A percentile compares a stretch with the other conserved stretches of the same genome.
phyloP scores from a whole-genome alignment of 2,113 vertebrate genomes.

The human (Homo sapiens) region DNA sequence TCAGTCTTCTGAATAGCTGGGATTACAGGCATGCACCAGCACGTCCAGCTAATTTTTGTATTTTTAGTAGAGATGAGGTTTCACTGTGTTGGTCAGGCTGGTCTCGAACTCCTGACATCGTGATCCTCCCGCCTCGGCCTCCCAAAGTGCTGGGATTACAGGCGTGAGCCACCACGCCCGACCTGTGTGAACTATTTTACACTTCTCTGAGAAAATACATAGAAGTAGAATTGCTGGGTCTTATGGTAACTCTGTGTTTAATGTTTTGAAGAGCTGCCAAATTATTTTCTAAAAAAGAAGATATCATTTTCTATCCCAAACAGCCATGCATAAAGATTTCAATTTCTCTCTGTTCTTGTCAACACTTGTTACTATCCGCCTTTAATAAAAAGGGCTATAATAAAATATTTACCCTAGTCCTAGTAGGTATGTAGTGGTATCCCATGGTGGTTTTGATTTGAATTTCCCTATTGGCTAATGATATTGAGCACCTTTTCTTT shows the following conservation, averaged over 20 bases:
- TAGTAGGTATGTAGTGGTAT: background rate
- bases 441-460: background rate
- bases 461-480: background rate
- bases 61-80: too few species aligned
- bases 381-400: background rate
- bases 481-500: background rate
- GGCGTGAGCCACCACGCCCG: fast-evolving
- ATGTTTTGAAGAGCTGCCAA: background rate
- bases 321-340: background rate
- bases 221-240: background rate
- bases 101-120: too few species aligned
- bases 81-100: too few species aligned
- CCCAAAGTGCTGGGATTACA: too few species aligned
- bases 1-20: too few species aligned
- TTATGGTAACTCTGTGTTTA: background rate
- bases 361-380: background rate
- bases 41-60: too few species aligned
- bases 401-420: background rate
- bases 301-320: background rate
- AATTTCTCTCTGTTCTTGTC: background rate
- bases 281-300: background rate
- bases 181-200: background rate
- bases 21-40: too few species aligned
- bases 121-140: too few species aligned
- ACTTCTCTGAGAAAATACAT: background rate